Conservation (phyloP, 1,140 invertebrate genomes). For the Brachionus rubens region DNA sequence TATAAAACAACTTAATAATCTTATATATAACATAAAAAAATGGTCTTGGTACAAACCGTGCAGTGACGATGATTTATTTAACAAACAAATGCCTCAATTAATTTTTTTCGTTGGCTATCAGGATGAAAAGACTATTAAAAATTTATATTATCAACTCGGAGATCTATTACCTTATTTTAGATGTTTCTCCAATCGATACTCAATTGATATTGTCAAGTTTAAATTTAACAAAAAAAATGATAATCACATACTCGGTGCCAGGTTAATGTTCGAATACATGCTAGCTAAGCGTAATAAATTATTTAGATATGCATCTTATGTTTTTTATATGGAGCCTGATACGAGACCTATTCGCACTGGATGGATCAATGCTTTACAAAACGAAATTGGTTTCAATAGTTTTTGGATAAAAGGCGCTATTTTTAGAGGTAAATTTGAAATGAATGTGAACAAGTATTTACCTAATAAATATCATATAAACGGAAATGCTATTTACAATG, state of each 20-base stretch:
- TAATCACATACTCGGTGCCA: constrained; percentile 3
- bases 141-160: not conserved
- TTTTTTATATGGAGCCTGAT: constrained; percentile 42
- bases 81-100: not conserved
- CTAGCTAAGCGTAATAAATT: not conserved
- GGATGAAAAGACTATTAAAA: not conserved
- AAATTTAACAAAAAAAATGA: constrained; percentile 9
- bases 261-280: constrained; percentile 34
- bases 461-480: constrained; percentile 46
- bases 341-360: not conserved
- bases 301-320: constrained; percentile 13
- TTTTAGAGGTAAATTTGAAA: constrained; percentile 19
- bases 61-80: not conserved
- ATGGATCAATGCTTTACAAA: constrained; percentile 22
- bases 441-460: constrained; percentile 4
- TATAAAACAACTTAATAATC: constrained; percentile 18
- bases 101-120: constrained; percentile 34
- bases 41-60: constrained; percentile 20
- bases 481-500: constrained; percentile 41
- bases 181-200: constrained; percentile 19
- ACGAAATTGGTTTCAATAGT: not conserved
- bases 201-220: constrained; percentile 18
- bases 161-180: constrained; percentile 22
- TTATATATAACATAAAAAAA: constrained; percentile 19
- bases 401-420: constrained; percentile 45